Conservation (phyloP, 2,888 invertebrate species). For the Heliconius sara region DNA sequence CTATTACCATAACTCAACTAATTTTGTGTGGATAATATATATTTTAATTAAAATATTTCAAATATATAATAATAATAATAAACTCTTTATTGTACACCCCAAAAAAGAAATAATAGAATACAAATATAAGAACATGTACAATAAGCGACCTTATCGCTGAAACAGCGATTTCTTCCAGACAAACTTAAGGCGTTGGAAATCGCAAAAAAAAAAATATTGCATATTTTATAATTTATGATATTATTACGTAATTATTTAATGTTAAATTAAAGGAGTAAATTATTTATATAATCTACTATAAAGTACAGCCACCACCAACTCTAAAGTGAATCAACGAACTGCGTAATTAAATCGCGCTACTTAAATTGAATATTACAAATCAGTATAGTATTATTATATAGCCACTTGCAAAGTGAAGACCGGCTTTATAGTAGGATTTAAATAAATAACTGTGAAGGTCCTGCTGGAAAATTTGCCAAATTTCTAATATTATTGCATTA, state of each 20-base stretch:
- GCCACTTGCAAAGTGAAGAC: background rate
- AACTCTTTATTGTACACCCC: no score
- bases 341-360: slow-evolving; percentile 2
- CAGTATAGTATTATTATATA: background rate
- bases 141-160: no score
- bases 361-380: background rate
- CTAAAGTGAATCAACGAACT: background rate
- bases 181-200: no score
- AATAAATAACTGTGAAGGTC: background rate
- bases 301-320: background rate
- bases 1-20: background rate
- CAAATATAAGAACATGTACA: no score
- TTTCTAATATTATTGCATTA: background rate
- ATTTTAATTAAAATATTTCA: no score
- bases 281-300: background rate
- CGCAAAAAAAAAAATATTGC: no score
- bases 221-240: background rate
- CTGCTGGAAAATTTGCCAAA: background rate
- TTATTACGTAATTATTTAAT: background rate
- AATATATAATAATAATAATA: no score
- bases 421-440: background rate
- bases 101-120: no score
- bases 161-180: no score
- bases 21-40: no score
- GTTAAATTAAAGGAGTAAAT: background rate